phyloP scores from a whole-genome alignment of 1,140 invertebrate genomes.

The Scaptomyza pallida region DNA sequence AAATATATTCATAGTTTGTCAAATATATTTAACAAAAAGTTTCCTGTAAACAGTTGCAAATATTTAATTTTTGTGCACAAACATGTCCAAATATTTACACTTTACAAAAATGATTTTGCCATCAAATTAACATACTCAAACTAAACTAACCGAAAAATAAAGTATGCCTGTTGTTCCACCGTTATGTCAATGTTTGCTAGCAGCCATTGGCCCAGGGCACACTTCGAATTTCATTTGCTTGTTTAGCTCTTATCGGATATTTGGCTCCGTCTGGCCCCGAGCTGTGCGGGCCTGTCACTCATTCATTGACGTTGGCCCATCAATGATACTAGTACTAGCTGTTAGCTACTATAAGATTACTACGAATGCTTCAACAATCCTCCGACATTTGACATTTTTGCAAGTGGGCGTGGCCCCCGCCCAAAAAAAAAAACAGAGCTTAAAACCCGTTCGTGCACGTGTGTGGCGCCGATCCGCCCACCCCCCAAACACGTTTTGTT shows the following conservation, averaged over 20 bases:
- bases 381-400: constrained; percentile 17
- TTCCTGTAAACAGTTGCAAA: neutral
- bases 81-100: neutral
- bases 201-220: constrained; percentile 8
- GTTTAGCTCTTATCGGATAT: constrained; percentile 70
- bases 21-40: neutral
- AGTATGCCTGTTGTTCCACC: constrained; percentile 7
- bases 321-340: constrained; percentile 13
- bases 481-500: constrained; percentile 41
- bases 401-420: neutral
- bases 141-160: neutral
- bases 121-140: too few species aligned
- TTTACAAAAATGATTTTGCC: too few species aligned
- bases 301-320: constrained; percentile 64
- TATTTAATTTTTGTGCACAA: neutral
- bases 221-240: constrained; percentile 67
- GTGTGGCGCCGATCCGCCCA: neutral
- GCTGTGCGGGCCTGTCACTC: constrained; percentile 47
- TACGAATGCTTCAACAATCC: constrained; percentile 19
- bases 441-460: neutral
- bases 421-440: neutral
- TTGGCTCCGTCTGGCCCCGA: constrained; percentile 51
- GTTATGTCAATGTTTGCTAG: constrained; percentile 19
- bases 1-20: neutral
- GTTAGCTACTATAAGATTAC: constrained; percentile 26